These are phyloP conservation scores for Solen grandis DNA, from an alignment of 1,140 invertebrate species.

Conservation along the genomic window DNA sequence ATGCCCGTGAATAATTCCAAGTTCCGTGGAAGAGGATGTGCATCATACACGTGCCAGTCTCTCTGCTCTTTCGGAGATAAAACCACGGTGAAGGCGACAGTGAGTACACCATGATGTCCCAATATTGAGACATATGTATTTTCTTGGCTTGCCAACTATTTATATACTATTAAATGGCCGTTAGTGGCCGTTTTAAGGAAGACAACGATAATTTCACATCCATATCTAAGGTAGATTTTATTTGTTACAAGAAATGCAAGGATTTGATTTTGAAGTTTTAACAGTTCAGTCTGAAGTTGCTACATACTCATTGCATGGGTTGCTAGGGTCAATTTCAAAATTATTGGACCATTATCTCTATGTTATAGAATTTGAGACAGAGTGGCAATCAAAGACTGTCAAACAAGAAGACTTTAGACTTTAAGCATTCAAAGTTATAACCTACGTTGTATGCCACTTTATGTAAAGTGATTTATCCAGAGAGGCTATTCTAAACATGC, in stretches of 20 bases:
- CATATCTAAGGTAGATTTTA: constrained; percentile 56
- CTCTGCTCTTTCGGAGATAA: no score
- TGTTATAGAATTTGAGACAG: background rate
- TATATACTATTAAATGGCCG: no score
- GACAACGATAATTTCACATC: constrained; percentile 41
- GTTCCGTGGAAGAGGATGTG: constrained; percentile 55
- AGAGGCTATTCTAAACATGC: constrained; percentile 29
- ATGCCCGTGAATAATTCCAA: constrained; percentile 47
- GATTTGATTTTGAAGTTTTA: constrained; percentile 47
- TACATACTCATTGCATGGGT: constrained; percentile 6
- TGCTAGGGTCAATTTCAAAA: constrained; percentile 42
- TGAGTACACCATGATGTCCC: no score
- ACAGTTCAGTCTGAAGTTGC: constrained; percentile 40
- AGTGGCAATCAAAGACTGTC: background rate
- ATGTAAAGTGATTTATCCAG: constrained; percentile 17
- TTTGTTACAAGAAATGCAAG: constrained; percentile 40
- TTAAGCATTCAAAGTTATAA: constrained; percentile 20
- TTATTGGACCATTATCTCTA: constrained; percentile 53
- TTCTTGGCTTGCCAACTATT: no score
- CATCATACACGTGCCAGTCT: no score
- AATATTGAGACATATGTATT: no score
- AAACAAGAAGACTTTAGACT: constrained; percentile 3
- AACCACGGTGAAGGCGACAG: no score
- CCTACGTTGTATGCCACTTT: constrained; percentile 3
- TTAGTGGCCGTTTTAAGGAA: constrained; percentile 28